These are phyloP conservation scores for Orussus abietinus DNA, from an alignment of 1,140 invertebrate species.

Conservation along the genomic window DNA sequence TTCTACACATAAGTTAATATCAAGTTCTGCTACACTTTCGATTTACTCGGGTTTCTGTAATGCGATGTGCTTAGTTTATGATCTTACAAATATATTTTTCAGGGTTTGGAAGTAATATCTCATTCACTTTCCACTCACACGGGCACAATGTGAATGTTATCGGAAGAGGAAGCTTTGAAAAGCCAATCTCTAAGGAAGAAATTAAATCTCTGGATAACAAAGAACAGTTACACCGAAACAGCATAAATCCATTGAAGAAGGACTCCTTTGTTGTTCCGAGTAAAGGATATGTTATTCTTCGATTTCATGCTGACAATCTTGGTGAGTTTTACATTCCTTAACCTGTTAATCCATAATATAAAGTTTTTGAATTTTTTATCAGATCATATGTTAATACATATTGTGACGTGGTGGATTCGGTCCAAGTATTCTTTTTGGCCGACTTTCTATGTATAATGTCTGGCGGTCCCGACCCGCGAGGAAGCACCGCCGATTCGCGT, in stretches of 20 bases:
- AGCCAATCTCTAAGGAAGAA: constrained; percentile 25
- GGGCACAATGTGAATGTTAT: constrained; percentile 29
- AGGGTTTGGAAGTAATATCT: constrained; percentile 31
- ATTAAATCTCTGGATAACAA: constrained; percentile 33
- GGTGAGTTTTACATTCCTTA: constrained; percentile 19
- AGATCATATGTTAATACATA: no score
- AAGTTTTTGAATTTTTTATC: background rate
- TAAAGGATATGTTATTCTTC: constrained; percentile 33
- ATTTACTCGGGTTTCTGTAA: no score
- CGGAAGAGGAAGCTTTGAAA: constrained; percentile 19
- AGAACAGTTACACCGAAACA: constrained; percentile 44
- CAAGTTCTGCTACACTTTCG: no score
- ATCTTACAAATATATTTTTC: background rate
- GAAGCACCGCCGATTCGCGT: no score
- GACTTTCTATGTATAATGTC: no score
- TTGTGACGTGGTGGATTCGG: no score
- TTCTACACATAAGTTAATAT: no score
- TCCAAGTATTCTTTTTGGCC: no score
- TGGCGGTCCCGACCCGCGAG: no score
- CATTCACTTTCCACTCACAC: constrained; percentile 31
- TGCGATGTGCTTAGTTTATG: no score
- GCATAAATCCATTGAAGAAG: constrained; percentile 29
- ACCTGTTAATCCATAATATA: no score
- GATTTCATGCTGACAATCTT: constrained; percentile 32
- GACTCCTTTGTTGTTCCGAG: constrained; percentile 37